Evolutionary conservation across 2,888 invertebrate genomes (phyloP), one percentile per base, ranked within the genome.

Genomic region (Salpingus planirostris): DNA sequence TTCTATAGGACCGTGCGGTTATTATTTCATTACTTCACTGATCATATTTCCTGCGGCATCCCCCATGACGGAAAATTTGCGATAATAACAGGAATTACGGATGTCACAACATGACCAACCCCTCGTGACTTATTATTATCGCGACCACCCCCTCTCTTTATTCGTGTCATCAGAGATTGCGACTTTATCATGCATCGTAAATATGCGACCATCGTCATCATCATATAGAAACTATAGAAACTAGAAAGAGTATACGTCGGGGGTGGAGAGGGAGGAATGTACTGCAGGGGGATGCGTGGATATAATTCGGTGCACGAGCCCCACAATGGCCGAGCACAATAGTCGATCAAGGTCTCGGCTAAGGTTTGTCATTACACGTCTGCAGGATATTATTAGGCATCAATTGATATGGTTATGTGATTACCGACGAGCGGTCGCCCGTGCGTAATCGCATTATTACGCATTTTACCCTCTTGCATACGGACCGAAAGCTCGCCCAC

Each of bases 391-490:
- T 62, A 62, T 62, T 62, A 62, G 59, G 59, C 62, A 60, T 60
- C 61, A 60, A 61, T 62, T 62, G 62, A 62, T 62, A 62, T 56
- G 60, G 60, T 62, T 62, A 62, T 62, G 60, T 59, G 55, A 62
- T 62, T 62, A 62, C 47, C 45, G 52, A 46, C 42, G 45, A 45
- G 52, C 50, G 52, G 54, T 53, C 53, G 46, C 43, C 44, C 43
- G 47, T 42, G 32, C 40, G 46, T 56, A 56, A 56, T 56, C 53
- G 52, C 50, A 52, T 56, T 55, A 56, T 56, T 51, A 52, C 34
- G 31, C 38, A 35, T 38, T 38, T 35, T n/a, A n/a, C n/a, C n/a
- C n/a, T n/a, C n/a, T n/a, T n/a, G n/a, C n/a, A n/a, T n/a, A n/a
- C n/a, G n/a, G n/a, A n/a, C n/a, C n/a, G n/a, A n/a, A n/a, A n/a